Percentiles rank a stretch among this genome's conserved stretches.
Conservation (phyloP, 2,797 vertebrate species). For the Lerista edwardsae region DNA sequence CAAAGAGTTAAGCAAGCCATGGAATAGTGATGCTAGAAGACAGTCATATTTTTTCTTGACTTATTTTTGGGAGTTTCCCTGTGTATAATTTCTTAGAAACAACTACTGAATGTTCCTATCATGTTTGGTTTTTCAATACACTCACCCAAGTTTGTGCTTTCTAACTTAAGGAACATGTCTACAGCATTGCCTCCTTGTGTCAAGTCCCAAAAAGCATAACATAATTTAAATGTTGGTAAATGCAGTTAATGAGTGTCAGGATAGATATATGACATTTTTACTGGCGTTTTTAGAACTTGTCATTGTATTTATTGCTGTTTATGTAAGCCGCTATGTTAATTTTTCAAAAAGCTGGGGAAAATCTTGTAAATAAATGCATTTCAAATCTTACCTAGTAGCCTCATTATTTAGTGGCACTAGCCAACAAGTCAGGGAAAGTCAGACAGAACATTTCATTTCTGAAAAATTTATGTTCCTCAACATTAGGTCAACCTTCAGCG, state of each 20-base stretch:
- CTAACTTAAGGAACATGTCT: background rate
- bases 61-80: constrained; percentile 32
- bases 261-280: too few relatives aligned
- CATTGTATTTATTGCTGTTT: too few relatives aligned
- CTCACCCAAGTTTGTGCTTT: background rate
- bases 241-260: background rate
- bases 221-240: background rate
- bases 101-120: constrained; percentile 34
- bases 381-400: background rate
- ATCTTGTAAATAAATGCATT: too few relatives aligned
- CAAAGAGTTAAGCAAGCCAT: constrained; percentile 33
- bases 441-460: background rate
- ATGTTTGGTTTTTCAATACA: background rate
- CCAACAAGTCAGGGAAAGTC: background rate
- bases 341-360: too few relatives aligned
- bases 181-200: background rate
- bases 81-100: constrained; percentile 49
- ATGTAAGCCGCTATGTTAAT: too few relatives aligned
- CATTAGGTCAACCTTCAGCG: background rate
- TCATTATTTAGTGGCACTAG: background rate
- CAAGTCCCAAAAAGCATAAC: background rate
- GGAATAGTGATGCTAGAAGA: constrained; percentile 46
- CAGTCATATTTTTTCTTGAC: constrained; percentile 37
- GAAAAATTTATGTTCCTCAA: background rate
- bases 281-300: too few relatives aligned